These are phyloP conservation scores for Limanda limanda DNA, from an alignment of 2,113 vertebrate genomes.

Conservation along the genomic window DNA sequence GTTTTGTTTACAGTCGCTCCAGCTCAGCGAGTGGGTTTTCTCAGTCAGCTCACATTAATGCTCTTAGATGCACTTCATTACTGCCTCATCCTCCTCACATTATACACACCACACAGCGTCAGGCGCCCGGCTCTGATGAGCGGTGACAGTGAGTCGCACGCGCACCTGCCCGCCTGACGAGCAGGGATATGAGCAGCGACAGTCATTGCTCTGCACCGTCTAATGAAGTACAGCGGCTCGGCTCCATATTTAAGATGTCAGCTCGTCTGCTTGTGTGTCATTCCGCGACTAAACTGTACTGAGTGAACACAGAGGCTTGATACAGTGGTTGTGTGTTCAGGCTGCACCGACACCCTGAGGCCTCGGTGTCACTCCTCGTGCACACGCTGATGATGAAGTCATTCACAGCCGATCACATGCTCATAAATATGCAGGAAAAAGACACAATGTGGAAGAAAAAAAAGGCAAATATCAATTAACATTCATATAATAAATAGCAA, in stretches of 20 bases:
- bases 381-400: neutral
- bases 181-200: slow-evolving; percentile 17
- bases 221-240: slow-evolving; percentile 39
- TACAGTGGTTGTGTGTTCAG: slow-evolving; percentile 3
- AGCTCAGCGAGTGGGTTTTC: slow-evolving; percentile 35
- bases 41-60: slow-evolving; percentile 25
- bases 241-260: slow-evolving; percentile 49
- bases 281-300: slow-evolving; percentile 9
- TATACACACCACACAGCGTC: neutral
- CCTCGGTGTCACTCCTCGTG: slow-evolving; percentile 34
- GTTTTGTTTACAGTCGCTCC: neutral
- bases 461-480: neutral
- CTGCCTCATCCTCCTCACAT: slow-evolving; percentile 16
- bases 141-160: slow-evolving; percentile 1
- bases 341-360: slow-evolving; percentile 63
- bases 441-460: neutral
- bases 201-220: slow-evolving; percentile 1
- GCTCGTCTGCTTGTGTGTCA: neutral
- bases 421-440: neutral
- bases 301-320: neutral
- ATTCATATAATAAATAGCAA: neutral
- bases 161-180: neutral
- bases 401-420: neutral
- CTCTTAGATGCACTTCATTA: slow-evolving; percentile 31
- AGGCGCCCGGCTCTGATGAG: neutral